Evolutionary conservation across 2,113 vertebrate species (phyloP).

Genomic region (Psophia crepitans): DNA sequence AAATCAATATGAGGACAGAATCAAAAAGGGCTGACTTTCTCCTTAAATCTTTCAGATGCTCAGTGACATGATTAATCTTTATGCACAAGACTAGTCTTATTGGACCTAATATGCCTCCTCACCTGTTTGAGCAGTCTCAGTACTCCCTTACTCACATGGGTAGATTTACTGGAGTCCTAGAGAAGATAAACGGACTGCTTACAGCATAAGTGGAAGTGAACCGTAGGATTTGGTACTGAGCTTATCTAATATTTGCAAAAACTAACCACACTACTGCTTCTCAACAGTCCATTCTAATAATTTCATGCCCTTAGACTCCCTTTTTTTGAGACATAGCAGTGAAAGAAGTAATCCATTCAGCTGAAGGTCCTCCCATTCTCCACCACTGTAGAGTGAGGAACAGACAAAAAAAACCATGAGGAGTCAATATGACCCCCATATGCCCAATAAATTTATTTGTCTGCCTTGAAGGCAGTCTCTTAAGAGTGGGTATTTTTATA

Average conservation of each 20-base stretch:
- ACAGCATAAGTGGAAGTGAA: background rate
- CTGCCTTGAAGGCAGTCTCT: background rate
- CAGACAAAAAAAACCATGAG: background rate
- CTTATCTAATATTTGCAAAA: background rate
- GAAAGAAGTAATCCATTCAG: background rate
- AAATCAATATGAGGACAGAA: constrained; percentile 58
- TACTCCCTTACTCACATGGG: background rate
- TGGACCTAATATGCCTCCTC: background rate
- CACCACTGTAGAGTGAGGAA: background rate
- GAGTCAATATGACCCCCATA: background rate
- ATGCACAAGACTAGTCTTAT: background rate
- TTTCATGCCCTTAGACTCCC: background rate
- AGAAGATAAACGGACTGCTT: background rate
- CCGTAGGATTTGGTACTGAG: background rate
- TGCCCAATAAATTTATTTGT: background rate
- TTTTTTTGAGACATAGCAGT: background rate
- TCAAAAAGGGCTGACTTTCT: constrained; percentile 47
- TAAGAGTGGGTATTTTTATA: background rate
- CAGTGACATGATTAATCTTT: constrained; percentile 3
- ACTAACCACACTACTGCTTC: background rate
- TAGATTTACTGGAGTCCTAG: background rate
- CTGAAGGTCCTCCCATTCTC: background rate
- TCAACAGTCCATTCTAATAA: background rate
- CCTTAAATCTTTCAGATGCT: constrained; percentile 28
- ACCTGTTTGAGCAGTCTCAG: background rate